Base-by-base conservation (phyloP, 2,113 vertebrate species). In the Chionomys nivalis region DNA sequence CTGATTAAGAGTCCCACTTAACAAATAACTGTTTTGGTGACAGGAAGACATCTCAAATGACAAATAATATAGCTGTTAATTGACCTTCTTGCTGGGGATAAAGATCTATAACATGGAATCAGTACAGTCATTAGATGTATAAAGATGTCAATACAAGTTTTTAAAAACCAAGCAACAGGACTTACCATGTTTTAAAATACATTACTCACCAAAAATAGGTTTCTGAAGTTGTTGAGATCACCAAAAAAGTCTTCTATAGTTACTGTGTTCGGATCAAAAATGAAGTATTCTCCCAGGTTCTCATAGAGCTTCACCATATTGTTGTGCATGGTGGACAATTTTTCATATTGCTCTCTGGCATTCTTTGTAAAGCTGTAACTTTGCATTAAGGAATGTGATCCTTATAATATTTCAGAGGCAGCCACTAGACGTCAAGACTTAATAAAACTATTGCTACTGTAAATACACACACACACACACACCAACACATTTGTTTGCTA, bases 231-330 rank as follows among this genome's bases (percentile, higher is more conserved):
- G 97, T 98, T 99, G 90, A 99, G 98, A 85, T 99, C 99, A 0
- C 99, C 99, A 47, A 99, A 99, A 98, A 99, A 99, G 90, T 99
- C 99, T 96, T 99, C 99, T 79, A 99, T 98, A 66, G 98, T 99
- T 97, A 99, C 93, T 8, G 98, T 95, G 97, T 99, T 99, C 8
- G 99, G 98, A 97, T 99, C 99, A 89, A 99, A 99, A 97, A 99
- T 98, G 39, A 99, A 99, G 94, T 99, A 99, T 81, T 99, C 99
- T 96, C 99, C 99, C 75, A 99, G 95, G 97, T 96, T 99, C 94
- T 99, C 99, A 63, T 99, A 99, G 21, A 99, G 97, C 93, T 99
- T 99, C 10, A 98, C 98, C 99, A 99, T 99, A 98, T 99, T 99
- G 98, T 99, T 99, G 98, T 99, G 99, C 99, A 99, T 99, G 97